Conservation (phyloP, 2,797 vertebrate species). For the Poecilia velifera region DNA sequence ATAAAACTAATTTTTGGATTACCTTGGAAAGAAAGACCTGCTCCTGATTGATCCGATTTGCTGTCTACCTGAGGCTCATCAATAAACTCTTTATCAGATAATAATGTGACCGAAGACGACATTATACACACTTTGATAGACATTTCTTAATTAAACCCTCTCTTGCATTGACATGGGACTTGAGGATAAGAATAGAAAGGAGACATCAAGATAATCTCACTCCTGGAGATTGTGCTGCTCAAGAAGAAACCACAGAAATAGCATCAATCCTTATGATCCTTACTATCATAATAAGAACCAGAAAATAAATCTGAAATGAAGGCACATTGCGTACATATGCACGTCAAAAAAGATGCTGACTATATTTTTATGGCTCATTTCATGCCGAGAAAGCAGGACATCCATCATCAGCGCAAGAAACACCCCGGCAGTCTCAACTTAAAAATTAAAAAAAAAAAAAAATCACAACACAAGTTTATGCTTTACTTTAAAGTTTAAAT, state of each 20-base stretch:
- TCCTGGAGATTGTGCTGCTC: not conserved
- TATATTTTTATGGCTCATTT: conserved; percentile 1
- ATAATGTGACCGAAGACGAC: conserved; percentile 46
- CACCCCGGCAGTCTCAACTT: not conserved
- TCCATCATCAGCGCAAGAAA: conserved; percentile 1
- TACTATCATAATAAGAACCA: not conserved
- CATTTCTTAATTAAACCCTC: conserved; percentile 51
- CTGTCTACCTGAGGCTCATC: not conserved
- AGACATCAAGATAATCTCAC: conserved; percentile 16
- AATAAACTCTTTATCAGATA: conserved; percentile 42
- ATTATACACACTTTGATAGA: conserved; percentile 48
- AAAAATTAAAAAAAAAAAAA: not conserved
- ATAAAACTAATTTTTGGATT: not conserved
- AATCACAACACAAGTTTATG: not conserved
- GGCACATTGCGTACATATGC: not conserved
- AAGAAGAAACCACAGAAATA: not conserved
- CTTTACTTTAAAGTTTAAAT: conserved; percentile 1
- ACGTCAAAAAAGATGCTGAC: not conserved
- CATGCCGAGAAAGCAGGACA: not conserved
- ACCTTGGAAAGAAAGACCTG: not conserved
- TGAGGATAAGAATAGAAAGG: conserved; percentile 9
- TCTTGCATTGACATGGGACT: conserved; percentile 14
- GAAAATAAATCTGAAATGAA: not conserved
- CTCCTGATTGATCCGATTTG: not conserved
- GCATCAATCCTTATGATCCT: not conserved